Base-by-base conservation (phyloP, 2,888 invertebrate species). In the Leptopilina myrica region DNA sequence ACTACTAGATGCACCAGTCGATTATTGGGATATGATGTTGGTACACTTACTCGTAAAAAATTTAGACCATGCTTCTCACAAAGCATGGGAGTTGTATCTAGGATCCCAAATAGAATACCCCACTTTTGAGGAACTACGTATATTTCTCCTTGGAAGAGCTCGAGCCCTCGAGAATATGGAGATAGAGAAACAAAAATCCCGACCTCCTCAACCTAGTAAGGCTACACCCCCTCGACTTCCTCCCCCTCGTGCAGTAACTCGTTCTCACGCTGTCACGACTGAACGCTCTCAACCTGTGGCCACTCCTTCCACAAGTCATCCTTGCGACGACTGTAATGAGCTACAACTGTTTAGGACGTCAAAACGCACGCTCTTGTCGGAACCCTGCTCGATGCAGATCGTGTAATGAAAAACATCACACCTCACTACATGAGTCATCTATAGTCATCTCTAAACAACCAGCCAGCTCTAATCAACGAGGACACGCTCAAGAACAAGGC, bases 261-360 rank as follows among this genome's bases (percentile, higher is more conserved):
- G 53, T 53, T 2, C 53, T 8, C 53, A 53, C 12, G 53, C 53
- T 11, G 53, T 12, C 53, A 11, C 53, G 12, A 53, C 53, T 8
- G 53, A 53, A 53, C 53, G 11, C 11, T 11, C 12, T 53, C 53
- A 53, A 53, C 12, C 53, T 11, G 8, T 12, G 12, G 11, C 53
- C 8, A 8, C 53, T 53, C 53, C 53, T 8, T 53, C 12, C 1
- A 8, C 12, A 53, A 53, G 53, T 12, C 53, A 53, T 12, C 3
- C 53, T 11, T 53, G 53, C 12, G 53, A 53, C 12, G 53, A 53
- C 33, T 9, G 46, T 56, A 7, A 15, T 59, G 14, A 78, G 78
- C 40, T 78, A 53, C 26, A 78, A 76, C n/a, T 76, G 78, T 40
- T 26, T 78, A 8, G 76, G 76, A 5, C 78, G 76, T 9, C 78